These are phyloP conservation scores for Phalanger gymnotis DNA, from an alignment of 2,797 vertebrate genomes.

Conservation along the genomic window DNA sequence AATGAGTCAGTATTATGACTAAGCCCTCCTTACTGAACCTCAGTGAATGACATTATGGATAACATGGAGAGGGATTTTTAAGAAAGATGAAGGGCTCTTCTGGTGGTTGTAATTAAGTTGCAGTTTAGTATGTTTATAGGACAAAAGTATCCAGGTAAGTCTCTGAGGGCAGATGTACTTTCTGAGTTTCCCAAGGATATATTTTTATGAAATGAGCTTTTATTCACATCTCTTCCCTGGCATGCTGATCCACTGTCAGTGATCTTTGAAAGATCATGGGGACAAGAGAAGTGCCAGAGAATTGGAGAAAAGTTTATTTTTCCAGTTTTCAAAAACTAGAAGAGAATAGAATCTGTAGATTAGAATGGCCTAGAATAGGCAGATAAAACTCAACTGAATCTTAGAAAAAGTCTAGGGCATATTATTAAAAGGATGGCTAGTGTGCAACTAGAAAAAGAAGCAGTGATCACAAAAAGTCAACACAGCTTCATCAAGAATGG, in stretches of 20 bases:
- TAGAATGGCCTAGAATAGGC: no score
- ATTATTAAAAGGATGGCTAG: not conserved
- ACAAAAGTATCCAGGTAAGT: not conserved
- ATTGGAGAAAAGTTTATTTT: not conserved
- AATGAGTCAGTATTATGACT: not conserved
- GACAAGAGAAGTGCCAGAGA: not conserved
- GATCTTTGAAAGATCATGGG: not conserved
- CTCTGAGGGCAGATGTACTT: not conserved
- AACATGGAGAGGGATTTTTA: not conserved
- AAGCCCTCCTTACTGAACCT: not conserved
- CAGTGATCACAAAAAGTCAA: not conserved
- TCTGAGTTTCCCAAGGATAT: not conserved
- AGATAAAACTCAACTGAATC: not conserved
- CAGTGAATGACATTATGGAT: not conserved
- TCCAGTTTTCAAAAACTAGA: not conserved
- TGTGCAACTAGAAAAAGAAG: not conserved
- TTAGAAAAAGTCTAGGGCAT: not conserved
- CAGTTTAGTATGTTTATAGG: not conserved
- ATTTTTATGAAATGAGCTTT: no score
- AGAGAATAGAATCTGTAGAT: not conserved
- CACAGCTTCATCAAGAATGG: not conserved
- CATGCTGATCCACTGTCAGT: not conserved
- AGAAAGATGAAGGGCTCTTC: not conserved
- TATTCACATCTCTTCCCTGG: not conserved
- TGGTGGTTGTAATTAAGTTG: not conserved